Evolutionary conservation across 2,797 vertebrate species (phyloP).

Genomic region (Gallinago solitaria): DNA sequence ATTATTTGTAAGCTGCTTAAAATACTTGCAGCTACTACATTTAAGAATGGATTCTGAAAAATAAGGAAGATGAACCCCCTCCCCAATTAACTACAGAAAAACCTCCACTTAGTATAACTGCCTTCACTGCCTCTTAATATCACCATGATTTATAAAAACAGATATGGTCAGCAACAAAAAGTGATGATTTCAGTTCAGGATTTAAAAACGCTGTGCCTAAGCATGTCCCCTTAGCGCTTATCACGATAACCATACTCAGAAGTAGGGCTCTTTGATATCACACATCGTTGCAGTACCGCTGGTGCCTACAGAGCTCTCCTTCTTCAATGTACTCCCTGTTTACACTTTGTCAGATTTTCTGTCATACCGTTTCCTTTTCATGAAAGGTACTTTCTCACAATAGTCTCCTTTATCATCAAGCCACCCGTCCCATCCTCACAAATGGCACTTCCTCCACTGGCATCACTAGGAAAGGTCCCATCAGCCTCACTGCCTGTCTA

Average conservation of each 20-base stretch:
- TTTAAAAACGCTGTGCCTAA: not conserved
- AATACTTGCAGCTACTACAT: not conserved
- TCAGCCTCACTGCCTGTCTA: not conserved
- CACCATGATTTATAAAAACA: not conserved
- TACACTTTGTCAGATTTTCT: not conserved
- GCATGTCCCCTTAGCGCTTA: not conserved
- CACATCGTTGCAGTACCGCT: not conserved
- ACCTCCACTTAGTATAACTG: not conserved
- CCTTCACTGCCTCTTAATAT: not conserved
- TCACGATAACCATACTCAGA: not conserved
- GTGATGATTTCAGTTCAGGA: not conserved
- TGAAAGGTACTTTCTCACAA: not conserved
- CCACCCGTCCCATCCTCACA: not conserved
- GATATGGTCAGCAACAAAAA: not conserved
- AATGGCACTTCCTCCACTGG: not conserved
- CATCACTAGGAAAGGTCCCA: not conserved
- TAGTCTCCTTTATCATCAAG: not conserved
- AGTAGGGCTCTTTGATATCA: not conserved
- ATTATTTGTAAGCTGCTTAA: not conserved
- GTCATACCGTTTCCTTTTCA: not conserved
- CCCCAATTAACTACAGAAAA: not conserved
- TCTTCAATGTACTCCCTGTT: not conserved
- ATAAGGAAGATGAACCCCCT: not conserved
- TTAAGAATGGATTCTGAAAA: not conserved
- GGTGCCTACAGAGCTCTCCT: accelerated